Base-by-base conservation (phyloP, 2,888 invertebrate species). In the Chymomyza procnemis region DNA sequence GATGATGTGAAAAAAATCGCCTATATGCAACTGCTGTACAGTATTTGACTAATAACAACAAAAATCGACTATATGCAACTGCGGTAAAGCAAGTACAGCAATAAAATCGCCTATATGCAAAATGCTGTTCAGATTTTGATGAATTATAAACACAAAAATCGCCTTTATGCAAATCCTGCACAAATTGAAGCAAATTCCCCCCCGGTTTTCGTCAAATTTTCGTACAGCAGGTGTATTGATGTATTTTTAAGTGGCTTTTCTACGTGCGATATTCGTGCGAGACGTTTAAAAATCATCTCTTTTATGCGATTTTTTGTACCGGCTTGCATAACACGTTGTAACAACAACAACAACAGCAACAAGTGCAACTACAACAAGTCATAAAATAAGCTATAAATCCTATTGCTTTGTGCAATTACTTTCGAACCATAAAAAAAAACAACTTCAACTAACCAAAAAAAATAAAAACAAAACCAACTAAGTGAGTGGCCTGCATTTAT, bases 381-480 rank as follows among this genome's bases (percentile, higher is more conserved):
- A 41, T 41, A 41, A 41, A 41, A 41, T 41, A 41, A 41, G 34
- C 34, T 41, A 41, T 41, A 41, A 41, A 41, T 41, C 26, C n/a
- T 57, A n/a, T 57, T 57, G 57, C 16, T 57, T 57, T 34, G 57
- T 57, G 26, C n/a, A 21, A 21, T 46, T 59, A 47, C 47, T 41
- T 41, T 41, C 34, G 34, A 41, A 12, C 34, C 41, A 47, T 19
- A 59, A 59, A 46, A n/a, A 26, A 26, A 5, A 73, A 76, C 73
- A 74, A 34, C 34, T 34, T n/a, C n/a, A 41, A 41, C 34, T 41
- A 26, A 66, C 64, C 55, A 66, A 57, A 57, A 57, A 22, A 19
- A 75, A 66, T n/a, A n/a, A n/a, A 72, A 30, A 30, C 3, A 3
- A 30, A 9, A 41, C 34, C 12, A 12, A 41, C 34, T 12, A 12